Base-by-base conservation (phyloP, 2,888 invertebrate species). In the Diadegma fenestrale region DNA sequence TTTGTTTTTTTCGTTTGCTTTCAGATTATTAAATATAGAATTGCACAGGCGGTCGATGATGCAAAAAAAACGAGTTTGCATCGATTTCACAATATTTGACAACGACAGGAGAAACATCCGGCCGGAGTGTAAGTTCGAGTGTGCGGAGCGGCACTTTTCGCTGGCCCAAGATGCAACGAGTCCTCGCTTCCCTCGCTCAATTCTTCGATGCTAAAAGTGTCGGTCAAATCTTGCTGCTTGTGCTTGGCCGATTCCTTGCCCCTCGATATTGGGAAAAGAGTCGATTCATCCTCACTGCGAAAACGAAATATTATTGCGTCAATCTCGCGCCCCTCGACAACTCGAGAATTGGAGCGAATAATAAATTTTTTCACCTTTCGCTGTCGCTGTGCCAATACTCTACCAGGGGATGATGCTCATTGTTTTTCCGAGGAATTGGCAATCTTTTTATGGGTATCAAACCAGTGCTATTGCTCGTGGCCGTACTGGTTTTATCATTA, bases 141-240 rank as follows among this genome's bases (percentile, higher is more conserved):
- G 66, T 92, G 92, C 7, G 92, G 91, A 79, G 91, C 90, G n/a
- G 90, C 80, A 43, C 90, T 85, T 84, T 92, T 90, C 0, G 91
- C 87, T 43, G 93, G 90, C 14, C 91, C 94, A 73, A 94, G 87
- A 78, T 94, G 91, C 54, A 94, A 84, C 41, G 94, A 94, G 84
- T 94, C 94, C 64, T 94, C 94, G 78, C 94, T 88, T 90, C 89
- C 89, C 19, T 90, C 92, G 77, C 93, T 94, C 79, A 95, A 92
- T 90, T 95, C 95, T 90, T 95, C 95, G 87, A 95, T 95, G 78
- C 95, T 95, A 87, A 95, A 94, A 85, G 95, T 95, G 88, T 95
- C 95, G 8, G 95, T 95, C 71, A 95, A 94, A 89, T 95, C 95
- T 89, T 94, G 94, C 80, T 95, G 94, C 80, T 95, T 94, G 71